Percentiles rank a stretch among this genome's conserved stretches.
Evolutionary conservation across 2,113 vertebrate genomes (phyloP).

Genomic region (Hipposideros armiger): DNA sequence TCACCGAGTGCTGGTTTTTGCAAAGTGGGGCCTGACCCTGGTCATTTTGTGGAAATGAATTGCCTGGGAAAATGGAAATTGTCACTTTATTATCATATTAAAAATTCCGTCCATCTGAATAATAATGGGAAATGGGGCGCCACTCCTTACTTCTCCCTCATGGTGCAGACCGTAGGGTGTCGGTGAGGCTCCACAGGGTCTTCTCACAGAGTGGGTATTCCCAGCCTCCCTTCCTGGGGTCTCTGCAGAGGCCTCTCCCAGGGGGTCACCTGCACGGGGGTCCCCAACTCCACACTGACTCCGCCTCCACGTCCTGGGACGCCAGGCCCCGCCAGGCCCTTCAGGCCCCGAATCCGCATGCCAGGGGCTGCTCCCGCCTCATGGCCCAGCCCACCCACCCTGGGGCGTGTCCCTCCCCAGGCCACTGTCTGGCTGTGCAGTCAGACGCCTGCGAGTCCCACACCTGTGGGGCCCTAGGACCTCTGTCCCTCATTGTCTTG

Average conservation of each 20-base stretch:
- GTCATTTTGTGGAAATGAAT: conserved; percentile 70
- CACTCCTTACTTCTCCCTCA: background rate
- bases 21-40: conserved; percentile 45
- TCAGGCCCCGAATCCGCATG: fast-evolving
- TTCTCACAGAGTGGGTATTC: fast-evolving
- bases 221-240: background rate
- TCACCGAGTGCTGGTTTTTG: background rate
- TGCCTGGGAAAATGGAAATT: conserved; percentile 71
- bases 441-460: fast-evolving
- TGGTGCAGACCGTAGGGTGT: too few relatives aligned
- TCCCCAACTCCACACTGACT: fast-evolving
- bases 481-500: background rate
- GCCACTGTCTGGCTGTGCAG: background rate
- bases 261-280: fast-evolving
- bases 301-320: background rate
- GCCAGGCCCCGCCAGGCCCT: fast-evolving
- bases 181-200: background rate
- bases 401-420: too few relatives aligned
- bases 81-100: conserved; percentile 74
- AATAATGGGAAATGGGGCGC: conserved; percentile 2
- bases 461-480: fast-evolving
- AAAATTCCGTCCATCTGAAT: conserved; percentile 56
- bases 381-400: too few relatives aligned
- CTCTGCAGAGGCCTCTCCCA: background rate
- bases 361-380: background rate